Conservation (phyloP, 2,888 invertebrate genomes). For the Lepidochitona cinerea region DNA sequence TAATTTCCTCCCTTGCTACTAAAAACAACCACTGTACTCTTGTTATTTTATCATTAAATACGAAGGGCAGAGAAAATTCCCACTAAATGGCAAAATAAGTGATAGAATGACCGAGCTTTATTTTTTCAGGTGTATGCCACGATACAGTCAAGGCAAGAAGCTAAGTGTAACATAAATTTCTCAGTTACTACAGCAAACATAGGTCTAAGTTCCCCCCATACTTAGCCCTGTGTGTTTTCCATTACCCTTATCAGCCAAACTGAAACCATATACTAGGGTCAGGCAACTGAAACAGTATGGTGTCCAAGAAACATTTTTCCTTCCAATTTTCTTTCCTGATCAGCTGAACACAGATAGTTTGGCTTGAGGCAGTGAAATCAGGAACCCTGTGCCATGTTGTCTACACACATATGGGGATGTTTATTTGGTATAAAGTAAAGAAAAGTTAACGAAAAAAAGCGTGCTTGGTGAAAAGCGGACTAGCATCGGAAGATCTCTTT, state of each 20-base stretch:
- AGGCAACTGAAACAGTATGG: not conserved
- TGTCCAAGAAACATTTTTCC: not conserved
- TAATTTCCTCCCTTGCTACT: not conserved
- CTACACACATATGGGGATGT: constrained; percentile 3
- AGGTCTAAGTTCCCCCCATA: not conserved
- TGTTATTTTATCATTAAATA: constrained; percentile 9
- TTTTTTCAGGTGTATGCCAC: constrained; percentile 6
- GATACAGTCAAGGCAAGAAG: not conserved
- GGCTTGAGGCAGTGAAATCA: not conserved
- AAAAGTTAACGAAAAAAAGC: not conserved
- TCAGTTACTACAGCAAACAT: constrained; percentile 6
- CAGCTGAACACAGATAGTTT: not conserved
- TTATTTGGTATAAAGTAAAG: constrained; percentile 2
- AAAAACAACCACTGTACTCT: constrained; percentile 5
- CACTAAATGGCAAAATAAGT: constrained; percentile 9
- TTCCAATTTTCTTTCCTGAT: not conserved
- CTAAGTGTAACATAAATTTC: constrained; percentile 6
- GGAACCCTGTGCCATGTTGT: not conserved
- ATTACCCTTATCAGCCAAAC: constrained; percentile 1
- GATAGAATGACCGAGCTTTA: constrained; percentile 1
- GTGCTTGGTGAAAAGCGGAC: not conserved
- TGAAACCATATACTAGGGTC: constrained; percentile 4
- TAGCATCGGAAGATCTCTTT: not conserved
- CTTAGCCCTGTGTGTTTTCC: constrained; percentile 3
- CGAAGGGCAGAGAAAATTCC: constrained; percentile 6